Evolutionary conservation across 2,797 vertebrate genomes (phyloP), one percentile per base, ranked within the genome.

Genomic region (Picus viridis): DNA sequence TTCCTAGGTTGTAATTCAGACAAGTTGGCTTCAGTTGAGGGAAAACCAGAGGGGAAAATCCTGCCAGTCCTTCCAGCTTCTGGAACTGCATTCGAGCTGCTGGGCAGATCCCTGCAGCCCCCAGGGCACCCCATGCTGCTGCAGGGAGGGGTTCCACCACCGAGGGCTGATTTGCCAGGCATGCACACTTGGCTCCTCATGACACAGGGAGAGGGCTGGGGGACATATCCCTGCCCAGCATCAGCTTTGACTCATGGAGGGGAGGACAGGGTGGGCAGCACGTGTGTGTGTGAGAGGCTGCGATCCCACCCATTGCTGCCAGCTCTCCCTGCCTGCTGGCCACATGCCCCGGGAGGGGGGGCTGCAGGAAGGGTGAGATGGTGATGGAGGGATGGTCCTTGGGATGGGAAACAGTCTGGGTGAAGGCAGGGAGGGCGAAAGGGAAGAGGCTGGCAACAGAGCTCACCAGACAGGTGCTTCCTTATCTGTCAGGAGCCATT

Each of bases 41-140:
- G 90, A 94, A 94, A 90, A 92, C 36, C 86, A 92, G 71, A 93
- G 89, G 79, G 79, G 71, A 93, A 96, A 96, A 93, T 89, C 82
- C 76, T 94, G 61, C 36, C 75, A 71, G 84, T 58, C 51, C 58
- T 94, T 90, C 90, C 2, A 2, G 64, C 90, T 91, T 88, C 90
- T 89, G 74, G 86, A 93, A 92, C 51, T 93, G 83, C 73, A 95
- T 82, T 64, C 18, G 41, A 94, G 92, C 89, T 88, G 71, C 51
- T 92, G 1, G 0, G 83, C 54, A 83, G 95, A 45, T 84, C 45
- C 80, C 90, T 79, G 76, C 85, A 84, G 83, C 88, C 82, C 56
- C 53, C 16, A 57, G 65, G 73, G 59, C 87, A 54, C 24, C 73
- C 68, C 7, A 7, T 29, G 68, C 45, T 91, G 74, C 89, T 59